These are phyloP conservation scores for Coilia nasus DNA, from an alignment of 2,797 vertebrate genomes.

Conservation along the genomic window DNA sequence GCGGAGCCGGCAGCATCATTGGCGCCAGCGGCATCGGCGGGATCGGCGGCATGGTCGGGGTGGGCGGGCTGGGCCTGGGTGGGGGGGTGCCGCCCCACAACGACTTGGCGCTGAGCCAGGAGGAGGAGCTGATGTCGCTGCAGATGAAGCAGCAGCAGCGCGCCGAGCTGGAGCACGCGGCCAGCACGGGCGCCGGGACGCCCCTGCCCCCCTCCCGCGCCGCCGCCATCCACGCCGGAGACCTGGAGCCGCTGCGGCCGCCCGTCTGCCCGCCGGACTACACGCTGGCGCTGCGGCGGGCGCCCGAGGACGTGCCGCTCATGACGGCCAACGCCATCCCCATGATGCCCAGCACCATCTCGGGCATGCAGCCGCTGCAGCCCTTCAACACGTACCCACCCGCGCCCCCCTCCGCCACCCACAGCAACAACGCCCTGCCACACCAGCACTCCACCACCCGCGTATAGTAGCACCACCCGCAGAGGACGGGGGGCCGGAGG, in stretches of 20 bases:
- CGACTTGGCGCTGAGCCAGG: constrained; percentile 84
- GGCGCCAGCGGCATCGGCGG: constrained; percentile 57
- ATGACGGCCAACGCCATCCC: constrained; percentile 87
- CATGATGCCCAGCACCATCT: constrained; percentile 88
- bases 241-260: constrained; percentile 82
- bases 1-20: background rate
- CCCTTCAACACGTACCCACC: constrained; percentile 90
- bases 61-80: constrained; percentile 62
- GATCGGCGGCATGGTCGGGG: background rate
- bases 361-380: constrained; percentile 85
- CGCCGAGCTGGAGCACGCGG: constrained; percentile 75
- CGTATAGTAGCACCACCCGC: constrained; percentile 76
- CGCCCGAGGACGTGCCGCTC: constrained; percentile 89
- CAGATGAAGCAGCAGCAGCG: constrained; percentile 88
- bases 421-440: constrained; percentile 90
- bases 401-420: constrained; percentile 75
- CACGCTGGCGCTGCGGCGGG: constrained; percentile 88
- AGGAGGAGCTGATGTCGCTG: constrained; percentile 92
- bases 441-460: constrained; percentile 95
- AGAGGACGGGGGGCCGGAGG: constrained; percentile 59
- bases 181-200: constrained; percentile 56
- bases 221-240: constrained; percentile 69
- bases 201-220: constrained; percentile 66
- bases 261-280: constrained; percentile 90
- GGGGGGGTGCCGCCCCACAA: constrained; percentile 79